A percentile compares a stretch with the other conserved stretches of the same genome.
Evolutionary conservation across 2,888 invertebrate species (phyloP).

Genomic region (Agrotis clavis): DNA sequence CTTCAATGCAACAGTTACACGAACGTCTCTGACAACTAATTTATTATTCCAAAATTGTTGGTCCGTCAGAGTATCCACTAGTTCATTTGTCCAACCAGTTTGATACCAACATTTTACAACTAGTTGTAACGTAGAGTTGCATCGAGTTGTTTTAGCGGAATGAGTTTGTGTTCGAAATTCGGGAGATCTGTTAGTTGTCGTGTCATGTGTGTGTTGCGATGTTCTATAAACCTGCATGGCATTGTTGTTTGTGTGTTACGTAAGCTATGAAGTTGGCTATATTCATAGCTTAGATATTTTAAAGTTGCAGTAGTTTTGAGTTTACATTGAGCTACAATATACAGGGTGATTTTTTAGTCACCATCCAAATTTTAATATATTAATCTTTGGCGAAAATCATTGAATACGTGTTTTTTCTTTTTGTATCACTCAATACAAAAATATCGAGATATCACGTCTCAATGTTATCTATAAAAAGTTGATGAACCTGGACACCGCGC

Average conservation of each 20-base stretch:
- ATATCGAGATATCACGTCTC: too few relatives aligned
- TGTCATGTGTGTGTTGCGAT: conserved; percentile 9
- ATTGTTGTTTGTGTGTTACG: conserved; percentile 11
- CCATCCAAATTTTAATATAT: too few relatives aligned
- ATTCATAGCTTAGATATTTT: not conserved
- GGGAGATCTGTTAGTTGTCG: conserved; percentile 21
- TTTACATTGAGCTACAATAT: conserved; percentile 4
- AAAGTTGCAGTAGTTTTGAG: not conserved
- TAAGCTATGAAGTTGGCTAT: conserved; percentile 2
- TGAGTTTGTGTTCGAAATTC: conserved; percentile 50
- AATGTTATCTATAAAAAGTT: too few relatives aligned
- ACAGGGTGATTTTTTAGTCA: too few relatives aligned
- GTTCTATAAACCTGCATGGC: conserved; percentile 18
- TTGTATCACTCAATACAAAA: too few relatives aligned
- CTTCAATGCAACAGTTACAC: conserved; percentile 32
- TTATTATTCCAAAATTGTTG: conserved; percentile 37
- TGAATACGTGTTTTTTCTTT: too few relatives aligned
- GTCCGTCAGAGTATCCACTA: conserved; percentile 2
- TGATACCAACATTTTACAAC: conserved; percentile 37
- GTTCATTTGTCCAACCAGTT: conserved; percentile 39
- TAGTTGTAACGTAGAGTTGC: conserved; percentile 19
- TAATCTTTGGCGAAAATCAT: too few relatives aligned
- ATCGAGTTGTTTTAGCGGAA: conserved; percentile 53
- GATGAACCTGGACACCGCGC: too few relatives aligned
- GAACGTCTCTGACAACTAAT: conserved; percentile 28